Base-by-base conservation (phyloP, 2,888 invertebrate genomes). In the Lasioglossum leucozonium region DNA sequence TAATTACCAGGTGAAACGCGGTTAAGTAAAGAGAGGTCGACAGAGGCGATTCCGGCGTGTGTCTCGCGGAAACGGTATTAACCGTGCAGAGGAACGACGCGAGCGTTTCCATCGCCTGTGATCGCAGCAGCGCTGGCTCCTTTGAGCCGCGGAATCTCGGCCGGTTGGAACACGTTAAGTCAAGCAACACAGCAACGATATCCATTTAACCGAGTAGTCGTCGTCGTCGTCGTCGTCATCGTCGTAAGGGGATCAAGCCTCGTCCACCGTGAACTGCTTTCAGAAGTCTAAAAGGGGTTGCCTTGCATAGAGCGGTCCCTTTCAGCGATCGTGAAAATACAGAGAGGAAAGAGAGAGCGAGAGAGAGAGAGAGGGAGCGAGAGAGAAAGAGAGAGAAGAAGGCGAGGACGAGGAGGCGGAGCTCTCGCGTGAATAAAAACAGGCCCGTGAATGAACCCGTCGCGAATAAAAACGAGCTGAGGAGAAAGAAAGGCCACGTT, bases 341-440 rank as follows among this genome's bases (percentile, higher is more conserved):
- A 78, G 58, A 26, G 58, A 22, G 30, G 18, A 4, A 47, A 1
- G 34, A 1, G n/a, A n/a, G n/a, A 47, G 47, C 22, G 22, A 47
- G 22, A 18, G 6, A 18, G 6, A 2, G 47, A 47, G 47, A 47
- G 47, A 18, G 16, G 44, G 16, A 44, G 44, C n/a, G n/a, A 47
- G 47, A 47, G 22, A 47, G 22, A 18, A 8, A 18, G 6, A 2
- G 47, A 47, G 47, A 47, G 47, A 18, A 4, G 44, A 44, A 44
- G 44, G 47, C 26, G 58, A 58, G 26, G 58, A 58, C 4, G 13
- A 13, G 58, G n/a, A 10, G 22, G 37, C 8, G 65, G 37, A 22
- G n/a, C 11, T 26, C 51, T 73, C 82, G 69, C 72, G 79, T 79
- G 85, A 82, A 86, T 82, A 82, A 85, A 82, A 85, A 82, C 73